Base-by-base conservation (phyloP, 2,888 invertebrate genomes). In the Xylota sylvarum region DNA sequence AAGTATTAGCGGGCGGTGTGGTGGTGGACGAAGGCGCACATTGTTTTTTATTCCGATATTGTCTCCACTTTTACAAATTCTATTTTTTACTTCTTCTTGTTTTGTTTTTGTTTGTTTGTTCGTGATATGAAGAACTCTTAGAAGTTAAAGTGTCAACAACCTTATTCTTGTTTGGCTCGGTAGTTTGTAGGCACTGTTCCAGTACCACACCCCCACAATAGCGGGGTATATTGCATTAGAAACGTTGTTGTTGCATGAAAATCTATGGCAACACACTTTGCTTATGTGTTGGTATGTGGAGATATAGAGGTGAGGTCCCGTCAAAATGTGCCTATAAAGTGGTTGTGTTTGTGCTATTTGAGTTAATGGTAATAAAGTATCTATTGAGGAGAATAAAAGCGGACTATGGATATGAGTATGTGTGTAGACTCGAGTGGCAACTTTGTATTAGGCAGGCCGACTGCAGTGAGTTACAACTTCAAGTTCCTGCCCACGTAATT, bases 81-180 rank as follows among this genome's bases (percentile, higher is more conserved):
- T 52, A 12, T 40, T 67, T 52, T 6, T 52, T 55, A 10, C 9
- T 37, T 65, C n/a, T 35, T 46, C 37, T 43, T 35, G 56, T 48
- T 67, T 70, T 60, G 46, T 52, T 62, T 76, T 48, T 32, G 56
- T 65, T 46, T 60, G 52, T 69, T 48, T 65, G 27, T 35, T 67
- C 50, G 58, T 43, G 58, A 69, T 77, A 77, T 69, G 58, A 77
- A 52, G 67, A 77, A 60, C 77, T 77, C 77, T 81, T 69, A 81
- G 76, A 84, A 84, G 84, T 84, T 84, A 55, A 84, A 84, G 84
- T 84, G 84, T 84, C 84, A 84, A 80, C 84, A 84, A 84, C 84
- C 84, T 84, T 48, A 67, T 74, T 74, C 69, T 64, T 73, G 48
- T 56, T 74, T 60, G 50, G 40, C 48, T 73, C 67, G 37, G 37